Base-by-base conservation (phyloP, 53 echinoderm and acorn worm species). In the Luidia sarsii region DNA sequence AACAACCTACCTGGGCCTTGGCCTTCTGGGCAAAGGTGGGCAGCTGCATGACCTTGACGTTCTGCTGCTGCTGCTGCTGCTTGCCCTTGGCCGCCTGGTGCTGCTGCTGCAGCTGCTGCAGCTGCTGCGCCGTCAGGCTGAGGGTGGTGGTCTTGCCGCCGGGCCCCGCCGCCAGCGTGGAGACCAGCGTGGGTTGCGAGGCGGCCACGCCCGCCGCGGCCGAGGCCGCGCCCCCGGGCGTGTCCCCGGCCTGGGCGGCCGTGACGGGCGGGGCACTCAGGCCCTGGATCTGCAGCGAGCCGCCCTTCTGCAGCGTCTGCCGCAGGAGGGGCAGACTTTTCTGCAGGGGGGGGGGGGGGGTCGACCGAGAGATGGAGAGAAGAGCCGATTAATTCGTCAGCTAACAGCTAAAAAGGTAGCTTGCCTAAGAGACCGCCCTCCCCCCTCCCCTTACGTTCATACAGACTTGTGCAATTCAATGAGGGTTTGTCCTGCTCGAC, bases 271-370 rank as follows among this genome's bases (percentile, higher is more conserved):
- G 84, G 4, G 82, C 61, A 48, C 82, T 90, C 29, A 96, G 71
- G 21, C 92, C 90, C 6, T 83, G 83, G 63, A 93, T 88, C 50
- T 83, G 86, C 45, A 90, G 69, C 20, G 89, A 69, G 24, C 70
- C 83, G 0, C 87, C 87, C 38, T 85, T 85, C 28, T 88, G 90
- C 16, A 96, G 62, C 19, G 90, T 85, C 79, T 96, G 93, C 14
- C 96, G 80, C n/a, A 96, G 83, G 14, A 93, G 86, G 33, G 96
- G 96, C 45, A 96, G 79, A 83, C 93, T 96, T 90, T 90, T 90
- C 96, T 96, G 82, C 37, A 7, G 21, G 41, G 11, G 6, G 11
- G 11, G 41, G 6, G 11, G 41, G 11, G 41, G 41, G 41, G 11
- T 7, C 6, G 41, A 41, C 24, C 51, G 67, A 68, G 92, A 92